phyloP scores from a whole-genome alignment of 1,140 invertebrate species.

The Ceratoteleas bidentatus region DNA sequence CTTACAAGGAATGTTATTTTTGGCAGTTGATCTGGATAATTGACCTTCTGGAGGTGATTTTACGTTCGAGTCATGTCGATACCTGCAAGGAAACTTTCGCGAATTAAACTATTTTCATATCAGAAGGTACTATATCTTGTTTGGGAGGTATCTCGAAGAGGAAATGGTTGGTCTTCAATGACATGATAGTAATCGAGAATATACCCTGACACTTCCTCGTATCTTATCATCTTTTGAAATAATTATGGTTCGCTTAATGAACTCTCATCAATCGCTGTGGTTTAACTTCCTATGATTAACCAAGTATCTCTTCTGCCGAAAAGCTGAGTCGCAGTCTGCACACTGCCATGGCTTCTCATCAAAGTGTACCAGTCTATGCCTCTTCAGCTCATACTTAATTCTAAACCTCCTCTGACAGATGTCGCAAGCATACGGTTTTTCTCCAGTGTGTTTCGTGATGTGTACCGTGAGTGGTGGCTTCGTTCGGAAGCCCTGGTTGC shows the following conservation, averaged over 20 bases:
- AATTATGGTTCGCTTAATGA: neutral
- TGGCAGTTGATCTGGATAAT: too few relatives aligned
- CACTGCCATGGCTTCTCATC: conserved; percentile 82
- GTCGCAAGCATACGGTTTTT: conserved; percentile 85
- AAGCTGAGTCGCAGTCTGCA: conserved; percentile 75
- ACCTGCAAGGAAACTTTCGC: neutral
- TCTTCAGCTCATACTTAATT: conserved; percentile 84
- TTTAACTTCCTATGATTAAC: conserved; percentile 79
- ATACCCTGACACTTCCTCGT: too few relatives aligned
- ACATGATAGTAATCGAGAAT: too few relatives aligned
- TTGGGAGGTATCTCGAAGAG: neutral
- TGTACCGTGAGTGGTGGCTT: conserved; percentile 83
- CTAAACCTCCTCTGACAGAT: conserved; percentile 84
- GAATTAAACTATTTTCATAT: neutral
- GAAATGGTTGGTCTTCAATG: too few relatives aligned
- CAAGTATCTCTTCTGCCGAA: conserved; percentile 80
- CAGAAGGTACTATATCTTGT: neutral
- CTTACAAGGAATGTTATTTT: too few relatives aligned
- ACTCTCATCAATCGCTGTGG: conserved; percentile 60
- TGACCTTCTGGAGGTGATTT: too few relatives aligned
- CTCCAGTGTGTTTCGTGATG: conserved; percentile 84
- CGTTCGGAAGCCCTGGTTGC: conserved; percentile 84
- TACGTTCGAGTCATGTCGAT: neutral
- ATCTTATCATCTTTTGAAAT: too few relatives aligned
- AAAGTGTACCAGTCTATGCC: conserved; percentile 80